Evolutionary conservation across 2,797 vertebrate genomes (phyloP).

Genomic region (Sebastiscus tertius): DNA sequence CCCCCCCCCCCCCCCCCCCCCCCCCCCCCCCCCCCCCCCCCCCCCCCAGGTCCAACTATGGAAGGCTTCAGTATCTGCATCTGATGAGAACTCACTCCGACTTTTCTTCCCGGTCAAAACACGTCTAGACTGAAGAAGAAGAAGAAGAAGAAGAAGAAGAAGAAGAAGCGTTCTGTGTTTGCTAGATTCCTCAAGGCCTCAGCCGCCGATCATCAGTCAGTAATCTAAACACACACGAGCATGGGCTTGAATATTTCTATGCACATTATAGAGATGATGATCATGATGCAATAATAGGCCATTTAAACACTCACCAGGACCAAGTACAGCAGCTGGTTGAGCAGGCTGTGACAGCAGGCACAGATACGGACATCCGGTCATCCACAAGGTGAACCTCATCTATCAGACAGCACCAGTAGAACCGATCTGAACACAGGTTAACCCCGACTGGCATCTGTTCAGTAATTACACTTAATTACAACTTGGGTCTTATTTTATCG

Average conservation of each 20-base stretch:
- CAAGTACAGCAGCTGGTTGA: neutral
- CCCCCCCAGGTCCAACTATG: neutral
- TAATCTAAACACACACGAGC: neutral
- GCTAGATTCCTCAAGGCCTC: neutral
- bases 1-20: too few relatives aligned
- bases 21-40: too few relatives aligned
- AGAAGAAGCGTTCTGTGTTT: neutral
- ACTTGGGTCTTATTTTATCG: neutral
- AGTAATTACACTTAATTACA: neutral
- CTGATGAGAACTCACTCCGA: conserved; percentile 31
- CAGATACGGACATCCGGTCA: neutral
- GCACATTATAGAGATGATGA: neutral
- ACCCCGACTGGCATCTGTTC: neutral
- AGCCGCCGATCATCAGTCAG: neutral
- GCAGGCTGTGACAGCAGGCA: neutral
- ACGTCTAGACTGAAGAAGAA: neutral
- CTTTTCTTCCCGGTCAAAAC: neutral
- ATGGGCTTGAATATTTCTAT: conserved; percentile 7
- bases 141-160: neutral
- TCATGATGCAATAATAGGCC: neutral
- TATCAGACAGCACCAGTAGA: neutral
- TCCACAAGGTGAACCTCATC: neutral
- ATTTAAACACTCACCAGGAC: neutral
- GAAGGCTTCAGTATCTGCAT: conserved; percentile 32
- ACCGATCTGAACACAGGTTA: neutral